Percentiles rank a stretch among this genome's conserved stretches.
Conservation (phyloP, 1,140 invertebrate species). For the Cardiocondyla obscurior region DNA sequence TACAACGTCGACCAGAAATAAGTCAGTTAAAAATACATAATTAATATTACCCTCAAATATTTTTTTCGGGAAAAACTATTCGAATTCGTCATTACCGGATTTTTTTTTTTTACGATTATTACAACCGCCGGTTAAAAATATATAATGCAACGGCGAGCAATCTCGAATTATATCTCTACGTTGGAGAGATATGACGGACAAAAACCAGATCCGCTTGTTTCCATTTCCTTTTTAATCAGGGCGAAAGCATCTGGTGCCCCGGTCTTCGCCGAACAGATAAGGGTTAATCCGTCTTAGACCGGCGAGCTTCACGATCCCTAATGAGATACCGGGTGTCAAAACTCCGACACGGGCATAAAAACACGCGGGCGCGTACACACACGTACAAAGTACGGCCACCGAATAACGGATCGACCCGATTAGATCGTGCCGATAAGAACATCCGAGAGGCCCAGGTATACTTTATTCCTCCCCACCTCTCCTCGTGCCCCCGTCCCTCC, state of each 20-base stretch:
- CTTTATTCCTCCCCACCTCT: not conserved
- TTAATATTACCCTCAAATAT: not conserved
- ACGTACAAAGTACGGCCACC: constrained; percentile 57
- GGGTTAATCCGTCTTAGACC: constrained; percentile 65
- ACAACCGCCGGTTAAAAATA: not conserved
- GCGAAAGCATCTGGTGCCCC: constrained; percentile 36
- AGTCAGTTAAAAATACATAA: too few relatives aligned
- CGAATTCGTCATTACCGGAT: not conserved
- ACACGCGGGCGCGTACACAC: not conserved
- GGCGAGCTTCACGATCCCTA: constrained; percentile 80
- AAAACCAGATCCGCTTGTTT: constrained; percentile 21
- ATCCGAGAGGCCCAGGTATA: constrained; percentile 51
- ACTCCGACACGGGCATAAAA: constrained; percentile 74
- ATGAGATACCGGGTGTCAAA: constrained; percentile 84
- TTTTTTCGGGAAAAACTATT: not conserved
- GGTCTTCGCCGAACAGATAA: constrained; percentile 18
- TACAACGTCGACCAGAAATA: not conserved
- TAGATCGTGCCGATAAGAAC: constrained; percentile 78
- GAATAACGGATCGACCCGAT: constrained; percentile 82
- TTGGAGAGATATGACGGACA: not conserved
- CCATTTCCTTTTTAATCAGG: constrained; percentile 29
- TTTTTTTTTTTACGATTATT: too few relatives aligned
- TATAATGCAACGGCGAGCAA: not conserved
- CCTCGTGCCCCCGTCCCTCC: not conserved
- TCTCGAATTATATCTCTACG: not conserved